Percentiles rank a stretch among this genome's conserved stretches.
These are phyloP conservation scores for Mythimna loreyi DNA, from an alignment of 2,888 invertebrate species.

Conservation along the genomic window DNA sequence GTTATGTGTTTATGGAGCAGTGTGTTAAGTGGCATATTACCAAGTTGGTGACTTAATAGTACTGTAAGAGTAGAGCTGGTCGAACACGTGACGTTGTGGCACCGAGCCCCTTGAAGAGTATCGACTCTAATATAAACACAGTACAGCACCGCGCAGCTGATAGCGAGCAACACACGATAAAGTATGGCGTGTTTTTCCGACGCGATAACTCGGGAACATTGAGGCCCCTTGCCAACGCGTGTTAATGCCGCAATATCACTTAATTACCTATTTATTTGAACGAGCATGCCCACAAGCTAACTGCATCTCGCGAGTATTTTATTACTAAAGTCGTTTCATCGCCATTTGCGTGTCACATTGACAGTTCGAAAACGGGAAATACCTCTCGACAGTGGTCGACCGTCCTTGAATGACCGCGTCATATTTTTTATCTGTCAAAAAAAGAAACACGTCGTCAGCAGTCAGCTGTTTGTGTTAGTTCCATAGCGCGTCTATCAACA, in stretches of 20 bases:
- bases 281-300: conserved; percentile 46
- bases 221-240: conserved; percentile 70
- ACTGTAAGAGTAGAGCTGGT: conserved; percentile 27
- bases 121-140: conserved; percentile 66
- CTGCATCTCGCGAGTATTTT: conserved; percentile 57
- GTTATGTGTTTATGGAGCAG: conserved; percentile 23
- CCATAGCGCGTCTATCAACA: conserved; percentile 87
- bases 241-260: conserved; percentile 51
- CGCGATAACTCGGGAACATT: conserved; percentile 82
- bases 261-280: conserved; percentile 51
- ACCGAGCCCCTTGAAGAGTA: conserved; percentile 53
- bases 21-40: conserved; percentile 21
- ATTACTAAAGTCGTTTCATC: conserved; percentile 67
- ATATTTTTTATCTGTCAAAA: conserved; percentile 87
- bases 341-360: conserved; percentile 75
- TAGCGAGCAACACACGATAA: conserved; percentile 85
- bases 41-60: conserved; percentile 32
- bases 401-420: conserved; percentile 89
- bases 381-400: conserved; percentile 80
- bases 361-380: conserved; percentile 84
- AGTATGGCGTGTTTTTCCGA: conserved; percentile 86
- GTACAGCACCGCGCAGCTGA: conserved; percentile 77
- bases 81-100: conserved; percentile 36
- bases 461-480: conserved; percentile 90
- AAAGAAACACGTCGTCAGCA: conserved; percentile 85